phyloP scores from a whole-genome alignment of 2,797 vertebrate species.

The Coluber constrictor region DNA sequence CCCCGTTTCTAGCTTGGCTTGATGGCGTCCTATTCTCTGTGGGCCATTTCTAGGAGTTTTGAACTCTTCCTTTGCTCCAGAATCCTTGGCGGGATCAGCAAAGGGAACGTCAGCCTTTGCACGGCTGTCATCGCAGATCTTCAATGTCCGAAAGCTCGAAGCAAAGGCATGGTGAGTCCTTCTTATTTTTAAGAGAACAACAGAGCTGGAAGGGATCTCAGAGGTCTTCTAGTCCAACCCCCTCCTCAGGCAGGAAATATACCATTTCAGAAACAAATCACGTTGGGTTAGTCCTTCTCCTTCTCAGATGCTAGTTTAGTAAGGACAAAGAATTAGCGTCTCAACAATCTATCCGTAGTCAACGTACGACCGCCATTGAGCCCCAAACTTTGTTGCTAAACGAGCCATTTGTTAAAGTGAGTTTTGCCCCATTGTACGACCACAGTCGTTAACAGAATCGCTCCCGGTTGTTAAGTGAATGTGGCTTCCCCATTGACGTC shows the following conservation, averaged over 20 bases:
- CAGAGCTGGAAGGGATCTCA: neutral
- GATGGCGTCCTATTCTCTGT: conserved; percentile 86
- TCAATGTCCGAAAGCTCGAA: conserved; percentile 80
- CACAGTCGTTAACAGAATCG: fast-evolving
- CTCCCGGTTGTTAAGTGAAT: too few species aligned
- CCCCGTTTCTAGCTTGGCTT: conserved; percentile 78
- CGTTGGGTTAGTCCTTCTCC: neutral
- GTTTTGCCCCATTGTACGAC: too few species aligned
- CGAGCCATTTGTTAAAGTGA: too few species aligned
- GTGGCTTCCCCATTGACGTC: too few species aligned
- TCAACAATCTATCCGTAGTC: neutral
- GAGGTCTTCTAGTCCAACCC: neutral
- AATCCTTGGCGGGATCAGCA: conserved; percentile 89
- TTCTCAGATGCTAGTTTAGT: neutral
- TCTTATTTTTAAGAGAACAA: neutral
- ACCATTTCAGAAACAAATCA: neutral
- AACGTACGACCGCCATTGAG: too few species aligned
- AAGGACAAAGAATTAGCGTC: neutral
- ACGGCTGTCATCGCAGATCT: conserved; percentile 90
- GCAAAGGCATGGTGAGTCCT: conserved; percentile 89
- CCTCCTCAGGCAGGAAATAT: neutral
- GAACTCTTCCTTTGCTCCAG: conserved; percentile 91
- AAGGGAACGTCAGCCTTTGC: conserved; percentile 94
- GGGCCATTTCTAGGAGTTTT: conserved; percentile 89
- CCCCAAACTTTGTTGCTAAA: too few species aligned